Evolutionary conservation across 2,797 vertebrate species (phyloP), one percentile per base, ranked within the genome.

Genomic region (Pipistrellus pipistrellus): DNA sequence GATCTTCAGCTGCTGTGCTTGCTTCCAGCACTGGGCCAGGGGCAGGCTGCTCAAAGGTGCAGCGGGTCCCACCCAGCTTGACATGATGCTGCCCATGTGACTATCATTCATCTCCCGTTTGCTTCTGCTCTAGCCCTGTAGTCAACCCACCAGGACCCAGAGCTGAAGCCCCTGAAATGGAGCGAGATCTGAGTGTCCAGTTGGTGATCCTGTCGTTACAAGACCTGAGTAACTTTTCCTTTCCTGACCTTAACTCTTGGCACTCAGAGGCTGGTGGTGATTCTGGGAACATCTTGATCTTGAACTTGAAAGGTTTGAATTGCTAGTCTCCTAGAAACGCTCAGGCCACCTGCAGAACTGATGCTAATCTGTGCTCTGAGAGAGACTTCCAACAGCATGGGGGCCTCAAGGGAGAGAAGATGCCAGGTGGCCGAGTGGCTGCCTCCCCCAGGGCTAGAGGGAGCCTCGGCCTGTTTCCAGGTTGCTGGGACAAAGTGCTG

Each of bases 251-350:
- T 89, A 85, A 46, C 11, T 25, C 14, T 75, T 75, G 68, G 35
- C 27, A 25, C 41, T 91, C 57, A 88, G 91, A 44, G 7, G n/a
- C 20, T 78, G 35, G 30, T 91, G 62, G 91, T 89, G 87, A 96
- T 92, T 85, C 71, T 96, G 84, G 80, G 59, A 95, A 75, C 57
- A 90, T 76, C 73, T 81, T 82, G 48, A 27, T 62, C 81, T 91
- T 59, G 62, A 82, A 71, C 51, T 91, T 72, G 59, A 93, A 87
- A 91, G 53, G 48, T 80, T 32, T 88, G 76, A 93, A 68, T 57
- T 48, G 66, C 84, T 78, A 18, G 25, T 91, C 68, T 96, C 80
- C 78, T 95, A 48, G 86, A 92, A 93, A 91, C 0, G 0, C 23
- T 71, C 77, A 76, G 76, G 77, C 17, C 55, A 51, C 85, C 53